Conservation (phyloP, 2,797 vertebrate genomes). For the Bradypodion pumilum region DNA sequence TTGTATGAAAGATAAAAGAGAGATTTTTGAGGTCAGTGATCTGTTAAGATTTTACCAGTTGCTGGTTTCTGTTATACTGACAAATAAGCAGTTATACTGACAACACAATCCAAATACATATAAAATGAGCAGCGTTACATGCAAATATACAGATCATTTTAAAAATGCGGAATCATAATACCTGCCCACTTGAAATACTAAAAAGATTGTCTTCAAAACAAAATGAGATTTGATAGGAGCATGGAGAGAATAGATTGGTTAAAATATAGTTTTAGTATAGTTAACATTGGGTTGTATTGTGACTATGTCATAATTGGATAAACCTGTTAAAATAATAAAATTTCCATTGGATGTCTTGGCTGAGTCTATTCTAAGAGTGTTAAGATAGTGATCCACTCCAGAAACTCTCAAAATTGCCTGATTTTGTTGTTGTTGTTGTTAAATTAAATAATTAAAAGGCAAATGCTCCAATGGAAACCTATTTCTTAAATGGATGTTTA, state of each 20-base stretch:
- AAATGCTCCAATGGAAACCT: neutral
- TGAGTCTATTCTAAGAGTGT: neutral
- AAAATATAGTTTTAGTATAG: neutral
- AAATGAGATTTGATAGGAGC: neutral
- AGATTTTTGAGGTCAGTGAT: neutral
- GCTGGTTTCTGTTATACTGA: neutral
- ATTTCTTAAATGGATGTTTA: neutral
- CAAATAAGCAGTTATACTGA: neutral
- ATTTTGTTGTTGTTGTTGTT: neutral
- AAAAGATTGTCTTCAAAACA: neutral
- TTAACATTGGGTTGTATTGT: neutral
- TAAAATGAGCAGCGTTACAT: neutral
- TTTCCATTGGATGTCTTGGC: too few species aligned
- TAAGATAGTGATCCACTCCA: neutral
- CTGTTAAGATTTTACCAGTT: neutral
- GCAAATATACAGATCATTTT: neutral
- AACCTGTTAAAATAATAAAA: neutral
- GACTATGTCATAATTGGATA: neutral
- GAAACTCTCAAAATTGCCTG: neutral
- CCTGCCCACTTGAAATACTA: neutral
- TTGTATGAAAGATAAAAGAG: neutral
- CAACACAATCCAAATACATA: neutral
- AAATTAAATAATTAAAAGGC: neutral
- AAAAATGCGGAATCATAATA: neutral
- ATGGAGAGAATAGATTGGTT: too few species aligned